Evolutionary conservation across 2,888 invertebrate species (phyloP), one percentile per base, ranked within the genome.

Genomic region (Polydrusus tereticollis): DNA sequence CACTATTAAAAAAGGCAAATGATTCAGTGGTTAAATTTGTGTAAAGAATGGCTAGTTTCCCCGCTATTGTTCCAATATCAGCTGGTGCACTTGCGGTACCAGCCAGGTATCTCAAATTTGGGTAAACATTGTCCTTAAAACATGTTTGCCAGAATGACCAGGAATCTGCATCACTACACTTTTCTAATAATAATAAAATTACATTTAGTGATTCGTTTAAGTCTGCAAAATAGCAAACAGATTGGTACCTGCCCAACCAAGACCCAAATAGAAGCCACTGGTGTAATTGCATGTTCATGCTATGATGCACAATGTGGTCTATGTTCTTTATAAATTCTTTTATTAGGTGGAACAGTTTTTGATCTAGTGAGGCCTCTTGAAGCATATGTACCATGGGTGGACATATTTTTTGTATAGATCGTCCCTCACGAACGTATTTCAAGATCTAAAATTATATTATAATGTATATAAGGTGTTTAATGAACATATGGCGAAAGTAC

Each of bases 211-310:
- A 74, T 8, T 68, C 47, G 23, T 78, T 78, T 20, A 85, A 75
- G 55, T 86, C 85, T 0, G 77, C 64, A 55, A 80, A 76, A 55
- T 82, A 79, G 71, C 85, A 85, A 4, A 75, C 72, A 14, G 78
- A 72, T 68, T 82, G 72, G 74, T 84, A 86, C 69, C 80, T 81
- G 14, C 74, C 67, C 26, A 84, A 75, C 85, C 85, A 86, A n/a
- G 74, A 45, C 55, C 81, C 80, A 3, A 86, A 74, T 21, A 86
- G 75, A n/a, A 79, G 47, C 78, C 81, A 81, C 72, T 85, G 85
- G 21, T 82, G 76, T 7, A 84, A 74, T 41, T 80, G 77, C 76
- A 82, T 78, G 62, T 78, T 80, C n/a, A 73, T 45, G 52, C 81
- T 82, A 0, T 72, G 66, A 63, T 78, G 80, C 16, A 84, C 75